phyloP scores from a whole-genome alignment of 30 jellyfish, hydroid and myxozoan species.

The Chrysaora quinquecirrha region DNA sequence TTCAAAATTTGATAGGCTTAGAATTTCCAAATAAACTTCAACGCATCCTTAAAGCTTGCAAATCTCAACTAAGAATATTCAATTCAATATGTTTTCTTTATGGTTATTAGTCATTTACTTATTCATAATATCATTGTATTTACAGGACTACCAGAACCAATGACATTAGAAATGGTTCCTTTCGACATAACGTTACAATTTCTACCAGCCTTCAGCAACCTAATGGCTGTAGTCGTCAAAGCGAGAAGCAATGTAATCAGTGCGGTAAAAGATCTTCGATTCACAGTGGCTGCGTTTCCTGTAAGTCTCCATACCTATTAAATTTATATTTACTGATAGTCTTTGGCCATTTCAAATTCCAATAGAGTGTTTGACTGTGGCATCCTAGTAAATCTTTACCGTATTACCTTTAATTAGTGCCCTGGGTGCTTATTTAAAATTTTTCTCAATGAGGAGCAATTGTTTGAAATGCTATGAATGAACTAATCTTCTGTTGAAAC shows the following conservation, averaged over 20 bases:
- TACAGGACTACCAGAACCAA: conserved; percentile 34
- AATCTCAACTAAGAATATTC: neutral
- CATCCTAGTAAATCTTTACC: neutral
- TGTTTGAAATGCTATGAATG: no score
- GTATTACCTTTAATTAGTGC: no score
- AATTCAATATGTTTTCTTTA: neutral
- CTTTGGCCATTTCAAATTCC: neutral
- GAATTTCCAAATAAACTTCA: no score
- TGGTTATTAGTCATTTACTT: neutral
- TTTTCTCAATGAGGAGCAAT: no score
- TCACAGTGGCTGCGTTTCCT: conserved; percentile 4
- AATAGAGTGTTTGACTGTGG: neutral
- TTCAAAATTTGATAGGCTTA: no score
- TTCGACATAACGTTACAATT: neutral
- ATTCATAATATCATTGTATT: neutral
- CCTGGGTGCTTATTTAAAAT: no score
- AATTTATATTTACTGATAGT: no score
- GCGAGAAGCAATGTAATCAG: neutral
- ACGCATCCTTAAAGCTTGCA: no score
- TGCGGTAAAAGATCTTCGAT: neutral
- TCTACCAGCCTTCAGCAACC: conserved; percentile 32
- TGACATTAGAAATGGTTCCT: neutral
- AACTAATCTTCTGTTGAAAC: no score
- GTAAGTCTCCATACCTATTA: conserved; percentile 11
- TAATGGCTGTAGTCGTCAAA: neutral